These are phyloP conservation scores for Megalops cyprinoides DNA, from an alignment of 2,797 vertebrate genomes.

Conservation along the genomic window DNA sequence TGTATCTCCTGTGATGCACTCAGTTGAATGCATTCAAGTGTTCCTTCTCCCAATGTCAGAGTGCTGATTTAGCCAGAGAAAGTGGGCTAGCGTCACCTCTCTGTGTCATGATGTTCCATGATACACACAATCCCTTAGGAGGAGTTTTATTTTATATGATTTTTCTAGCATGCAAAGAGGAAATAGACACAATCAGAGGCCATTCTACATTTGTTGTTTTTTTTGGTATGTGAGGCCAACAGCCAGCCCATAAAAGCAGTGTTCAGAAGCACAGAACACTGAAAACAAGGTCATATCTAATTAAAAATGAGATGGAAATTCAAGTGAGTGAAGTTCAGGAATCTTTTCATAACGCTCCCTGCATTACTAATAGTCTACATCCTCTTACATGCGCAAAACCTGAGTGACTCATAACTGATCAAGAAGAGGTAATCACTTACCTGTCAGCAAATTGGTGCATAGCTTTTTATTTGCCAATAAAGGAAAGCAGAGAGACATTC, in stretches of 20 bases:
- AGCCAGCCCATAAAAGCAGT: not conserved
- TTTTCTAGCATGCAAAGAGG: too few relatives aligned
- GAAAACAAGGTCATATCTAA: not conserved
- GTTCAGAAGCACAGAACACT: not conserved
- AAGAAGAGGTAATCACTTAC: conserved; percentile 19
- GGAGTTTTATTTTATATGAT: too few relatives aligned
- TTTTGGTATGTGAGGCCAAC: not conserved
- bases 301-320: not conserved
- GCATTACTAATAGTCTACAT: not conserved
- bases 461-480: conserved; percentile 21
- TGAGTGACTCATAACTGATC: conserved; percentile 6
- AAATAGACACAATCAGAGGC: too few relatives aligned
- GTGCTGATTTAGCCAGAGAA: too few relatives aligned
- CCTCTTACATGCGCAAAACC: not conserved
- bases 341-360: not conserved
- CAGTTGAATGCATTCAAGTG: too few relatives aligned
- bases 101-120: too few relatives aligned
- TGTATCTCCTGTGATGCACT: too few relatives aligned
- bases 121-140: too few relatives aligned
- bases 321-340: not conserved
- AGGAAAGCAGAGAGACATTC: conserved; percentile 5
- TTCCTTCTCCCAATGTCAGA: too few relatives aligned
- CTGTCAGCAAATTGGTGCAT: conserved; percentile 3
- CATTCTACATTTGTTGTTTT: not conserved
- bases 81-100: too few relatives aligned